Evolutionary conservation across 2,888 invertebrate genomes (phyloP).

Genomic region (Drosophila flavopinicola): DNA sequence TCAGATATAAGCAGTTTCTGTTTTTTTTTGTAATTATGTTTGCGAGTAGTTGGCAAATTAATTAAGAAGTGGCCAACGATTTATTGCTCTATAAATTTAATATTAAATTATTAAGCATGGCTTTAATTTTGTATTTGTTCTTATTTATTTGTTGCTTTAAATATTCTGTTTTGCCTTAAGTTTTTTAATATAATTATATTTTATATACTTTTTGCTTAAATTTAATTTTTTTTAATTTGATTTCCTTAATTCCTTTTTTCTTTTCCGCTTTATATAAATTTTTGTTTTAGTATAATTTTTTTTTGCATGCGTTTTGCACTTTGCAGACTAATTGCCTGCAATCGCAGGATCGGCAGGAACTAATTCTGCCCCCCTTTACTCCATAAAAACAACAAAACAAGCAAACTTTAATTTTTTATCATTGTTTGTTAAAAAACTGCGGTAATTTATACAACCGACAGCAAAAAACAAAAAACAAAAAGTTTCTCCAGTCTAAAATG

Average conservation of each 20-base stretch:
- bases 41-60: neutral
- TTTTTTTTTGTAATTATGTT: neutral
- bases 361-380: neutral
- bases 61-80: neutral
- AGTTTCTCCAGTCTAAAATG: slow-evolving; percentile 55
- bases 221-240: no score
- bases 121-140: neutral
- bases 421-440: slow-evolving; percentile 78
- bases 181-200: neutral
- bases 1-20: no score
- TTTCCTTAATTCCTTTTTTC: no score
- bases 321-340: slow-evolving; percentile 72
- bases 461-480: slow-evolving; percentile 55
- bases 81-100: neutral
- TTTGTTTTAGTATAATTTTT: neutral
- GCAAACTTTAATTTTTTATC: slow-evolving; percentile 76
- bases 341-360: slow-evolving; percentile 27
- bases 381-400: slow-evolving; percentile 34
- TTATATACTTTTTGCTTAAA: no score
- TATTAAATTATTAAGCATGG: no score
- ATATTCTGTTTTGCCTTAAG: slow-evolving; percentile 6
- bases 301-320: slow-evolving; percentile 30
- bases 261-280: no score
- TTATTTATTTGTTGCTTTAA: neutral
- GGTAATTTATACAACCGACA: slow-evolving; percentile 74